A percentile compares a stretch with the other conserved stretches of the same genome.
Conservation (phyloP, 2,113 vertebrate genomes). For the Bufo gargarizans region DNA sequence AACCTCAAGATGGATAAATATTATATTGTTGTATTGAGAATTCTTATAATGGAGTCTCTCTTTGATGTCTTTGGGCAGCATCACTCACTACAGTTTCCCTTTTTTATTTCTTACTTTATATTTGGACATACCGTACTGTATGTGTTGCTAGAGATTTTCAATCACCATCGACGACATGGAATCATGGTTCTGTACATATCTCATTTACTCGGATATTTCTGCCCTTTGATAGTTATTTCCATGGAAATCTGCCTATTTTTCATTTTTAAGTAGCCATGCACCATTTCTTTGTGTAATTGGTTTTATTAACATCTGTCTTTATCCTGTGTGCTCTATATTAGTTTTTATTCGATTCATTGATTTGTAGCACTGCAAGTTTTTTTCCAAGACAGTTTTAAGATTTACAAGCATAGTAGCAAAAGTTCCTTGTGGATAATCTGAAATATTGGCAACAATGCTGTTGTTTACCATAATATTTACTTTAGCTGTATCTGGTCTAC, state of each 20-base stretch:
- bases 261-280: not conserved
- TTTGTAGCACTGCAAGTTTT: not conserved
- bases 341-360: not conserved
- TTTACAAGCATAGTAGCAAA: not conserved
- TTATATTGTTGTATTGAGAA: not conserved
- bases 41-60: not conserved
- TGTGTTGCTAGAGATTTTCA: not conserved
- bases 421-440: not conserved
- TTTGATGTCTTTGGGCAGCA: not conserved
- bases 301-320: not conserved
- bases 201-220: not conserved
- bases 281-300: not conserved
- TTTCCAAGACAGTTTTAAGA: not conserved
- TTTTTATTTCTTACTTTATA: not conserved
- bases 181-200: not conserved
- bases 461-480: not conserved
- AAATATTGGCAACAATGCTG: not conserved
- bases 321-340: not conserved
- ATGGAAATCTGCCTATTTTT: not conserved
- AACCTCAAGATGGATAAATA: not conserved
- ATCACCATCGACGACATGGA: not conserved
- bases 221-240: not conserved
- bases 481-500: not conserved
- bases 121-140: not conserved
- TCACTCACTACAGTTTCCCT: not conserved